Conservation (phyloP, 1,140 invertebrate genomes). For the Lepidostoma basale region DNA sequence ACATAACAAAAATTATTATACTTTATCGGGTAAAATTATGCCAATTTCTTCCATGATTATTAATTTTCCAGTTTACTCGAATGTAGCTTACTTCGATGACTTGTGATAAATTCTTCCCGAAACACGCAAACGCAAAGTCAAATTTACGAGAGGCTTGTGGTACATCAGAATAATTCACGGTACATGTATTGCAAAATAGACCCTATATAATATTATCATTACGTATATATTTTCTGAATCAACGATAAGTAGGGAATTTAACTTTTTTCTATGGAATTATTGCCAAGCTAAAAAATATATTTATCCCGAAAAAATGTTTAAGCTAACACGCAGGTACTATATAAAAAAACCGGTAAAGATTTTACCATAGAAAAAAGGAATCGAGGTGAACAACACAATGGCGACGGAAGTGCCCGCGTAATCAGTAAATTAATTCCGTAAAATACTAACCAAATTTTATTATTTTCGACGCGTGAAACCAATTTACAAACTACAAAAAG, state of each 20-base stretch:
- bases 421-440: constrained; percentile 28
- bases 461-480: not conserved
- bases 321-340: no score
- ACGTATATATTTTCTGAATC: no score
- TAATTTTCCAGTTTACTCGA: not conserved
- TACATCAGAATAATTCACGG: no score
- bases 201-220: no score
- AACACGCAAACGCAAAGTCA: not conserved
- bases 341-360: no score
- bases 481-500: not conserved
- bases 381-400: constrained; percentile 24
- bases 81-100: not conserved
- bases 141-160: no score
- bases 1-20: constrained; percentile 40
- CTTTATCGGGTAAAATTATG: constrained; percentile 57
- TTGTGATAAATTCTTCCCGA: constrained; percentile 2
- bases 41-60: constrained; percentile 59
- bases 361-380: not conserved
- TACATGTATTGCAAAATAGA: no score
- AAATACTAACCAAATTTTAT: not conserved
- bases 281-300: no score
- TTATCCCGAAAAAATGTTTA: no score
- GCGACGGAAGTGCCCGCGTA: constrained; percentile 31
- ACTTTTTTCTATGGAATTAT: no score
- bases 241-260: no score